Base-by-base conservation (phyloP, 2,113 vertebrate genomes). In the Anhinga anhinga region DNA sequence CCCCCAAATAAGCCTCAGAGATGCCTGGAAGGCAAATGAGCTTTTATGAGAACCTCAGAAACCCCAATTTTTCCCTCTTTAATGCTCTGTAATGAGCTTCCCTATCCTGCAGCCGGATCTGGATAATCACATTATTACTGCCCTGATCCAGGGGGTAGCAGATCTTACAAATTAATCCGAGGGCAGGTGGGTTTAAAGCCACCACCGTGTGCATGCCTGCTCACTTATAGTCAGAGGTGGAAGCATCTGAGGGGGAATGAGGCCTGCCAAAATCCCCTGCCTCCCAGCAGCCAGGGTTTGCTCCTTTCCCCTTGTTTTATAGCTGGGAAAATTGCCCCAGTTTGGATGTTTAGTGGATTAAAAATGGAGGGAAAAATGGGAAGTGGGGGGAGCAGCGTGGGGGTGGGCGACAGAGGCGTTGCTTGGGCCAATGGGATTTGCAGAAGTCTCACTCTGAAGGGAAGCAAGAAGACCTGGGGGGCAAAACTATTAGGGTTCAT, bases 111-210 rank as follows among this genome's bases (percentile, higher is more conserved):
- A 49, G 88, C 67, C 38, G 5, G 84, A 56, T 83, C 30, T 2
- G 27, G 69, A 63, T 92, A 95, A 95, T 94, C 94, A 12, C 85
- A 62, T 95, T 95, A 92, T 84, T 72, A 11, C 85, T 94, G 49
- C 38, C 85, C 76, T 0, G 2, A 3, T 47, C 27, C 14, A 23
- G 40, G 61, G 2, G 10, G 50, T 5, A 10, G 30, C 1, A 3
- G n/a, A 30, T n/a, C 19, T 36, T 45, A 16, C 10, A 36, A 38
- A 76, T 52, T 34, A 89, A 67, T 53, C 72, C 1, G 2, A 71
- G 62, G 29, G 29, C 30, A 30, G 32, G 44, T 40, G 66, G 84
- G 81, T 40, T 56, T 29, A 49, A 83, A 76, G 30, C 32, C 49
- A 10, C 18, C 50, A 53, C 58, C 15, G 53, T 50, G 63, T 16